Evolutionary conservation across 1,140 invertebrate species (phyloP), one percentile per base, ranked within the genome.

Genomic region (Aphaenogaster rudis): DNA sequence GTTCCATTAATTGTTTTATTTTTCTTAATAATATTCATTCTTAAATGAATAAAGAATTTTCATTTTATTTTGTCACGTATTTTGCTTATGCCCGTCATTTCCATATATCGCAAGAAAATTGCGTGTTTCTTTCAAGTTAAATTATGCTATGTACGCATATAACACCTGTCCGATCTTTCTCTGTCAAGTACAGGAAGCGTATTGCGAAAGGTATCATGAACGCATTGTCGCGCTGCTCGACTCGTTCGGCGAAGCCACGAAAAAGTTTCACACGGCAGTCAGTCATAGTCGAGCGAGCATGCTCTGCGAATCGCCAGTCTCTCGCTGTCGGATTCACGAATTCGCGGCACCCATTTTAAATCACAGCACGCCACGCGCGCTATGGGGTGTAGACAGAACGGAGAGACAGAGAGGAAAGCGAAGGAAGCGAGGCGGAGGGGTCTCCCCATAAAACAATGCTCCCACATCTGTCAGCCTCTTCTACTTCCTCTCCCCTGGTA

Each of bases 401-500:
- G 76, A 91, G 86, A 89, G 85, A 86, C 78, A 74, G 79, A 86
- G 79, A 87, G 69, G 52, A 85, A 54, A 77, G 45, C 71, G 39
- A 81, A 81, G 63, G 69, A 69, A 71, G 89, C 63, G 88, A 89
- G 88, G 92, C 67, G 48, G 86, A 59, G 81, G 87, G 92, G 91
- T 93, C 92, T 93, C 93, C 93, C 93, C 94, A 93, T 95, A 95
- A 95, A 95, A 95, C 95, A 95, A 95, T 95, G 95, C 94, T 95
- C 95, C 95, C 95, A 95, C 95, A 95, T 95, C 95, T 95, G 95
- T 95, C 95, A 95, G 95, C 93, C 95, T 95, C 95, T 95, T 95
- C 93, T 95, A 92, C 93, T 93, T 94, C 91, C 92, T 93, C 91
- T 92, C 90, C 91, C 91, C 74, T 90, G 72, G 85, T 86, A 87